phyloP scores from a whole-genome alignment of 92 coral and sea anemone species.

The Parazoanthus darwini region DNA sequence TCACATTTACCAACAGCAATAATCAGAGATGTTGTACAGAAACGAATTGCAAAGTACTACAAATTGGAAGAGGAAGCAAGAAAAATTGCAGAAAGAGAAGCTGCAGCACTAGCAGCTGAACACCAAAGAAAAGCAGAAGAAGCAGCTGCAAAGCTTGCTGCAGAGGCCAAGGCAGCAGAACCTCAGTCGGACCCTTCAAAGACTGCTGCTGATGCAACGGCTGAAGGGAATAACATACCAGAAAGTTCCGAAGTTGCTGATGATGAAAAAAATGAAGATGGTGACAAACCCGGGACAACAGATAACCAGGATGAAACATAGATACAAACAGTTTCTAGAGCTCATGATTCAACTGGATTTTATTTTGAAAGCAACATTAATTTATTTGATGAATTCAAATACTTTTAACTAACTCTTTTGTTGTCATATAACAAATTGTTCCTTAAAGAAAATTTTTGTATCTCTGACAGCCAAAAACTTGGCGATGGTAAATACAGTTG shows the following conservation, averaged over 20 bases:
- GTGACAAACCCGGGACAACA: constrained; percentile 46
- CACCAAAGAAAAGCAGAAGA: constrained; percentile 69
- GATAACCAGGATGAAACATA: constrained; percentile 42
- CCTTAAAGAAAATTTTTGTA: background rate
- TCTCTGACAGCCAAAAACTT: background rate
- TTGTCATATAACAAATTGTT: background rate
- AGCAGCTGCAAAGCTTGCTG: constrained; percentile 60
- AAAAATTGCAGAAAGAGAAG: constrained; percentile 71
- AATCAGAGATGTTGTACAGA: constrained; percentile 88
- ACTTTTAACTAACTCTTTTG: background rate
- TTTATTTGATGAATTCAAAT: background rate
- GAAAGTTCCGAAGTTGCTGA: constrained; percentile 13
- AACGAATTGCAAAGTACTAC: constrained; percentile 74
- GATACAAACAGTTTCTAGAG: background rate
- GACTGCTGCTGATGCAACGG: constrained; percentile 49
- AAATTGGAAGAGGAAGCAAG: constrained; percentile 85
- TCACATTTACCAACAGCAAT: constrained; percentile 61
- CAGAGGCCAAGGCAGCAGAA: constrained; percentile 53
- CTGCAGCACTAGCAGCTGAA: constrained; percentile 77
- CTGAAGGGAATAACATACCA: constrained; percentile 27
- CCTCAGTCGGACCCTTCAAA: constrained; percentile 9
- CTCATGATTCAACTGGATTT: background rate
- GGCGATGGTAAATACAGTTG: background rate
- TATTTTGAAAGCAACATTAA: constrained; percentile 5
- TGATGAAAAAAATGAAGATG: constrained; percentile 49